Evolutionary conservation across 2,113 vertebrate genomes (phyloP), one percentile per base, ranked within the genome.

Genomic region (Psittacula cyanocephala): DNA sequence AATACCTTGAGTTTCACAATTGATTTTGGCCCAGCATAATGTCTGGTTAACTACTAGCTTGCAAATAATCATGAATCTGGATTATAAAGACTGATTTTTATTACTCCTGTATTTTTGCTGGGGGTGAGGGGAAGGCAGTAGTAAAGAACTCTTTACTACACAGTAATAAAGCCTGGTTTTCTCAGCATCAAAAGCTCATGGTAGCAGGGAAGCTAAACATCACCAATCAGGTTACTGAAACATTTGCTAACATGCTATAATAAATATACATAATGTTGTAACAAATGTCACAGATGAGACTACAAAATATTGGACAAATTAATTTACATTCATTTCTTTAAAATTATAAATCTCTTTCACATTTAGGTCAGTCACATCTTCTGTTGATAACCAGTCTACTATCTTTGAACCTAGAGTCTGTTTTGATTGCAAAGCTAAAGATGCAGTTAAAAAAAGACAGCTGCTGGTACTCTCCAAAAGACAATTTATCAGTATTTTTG

Each of bases 11-110:
- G 39, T 92, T 92, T 97, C 37, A 1, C 50, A 93, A 90, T 55
- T 86, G 52, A 91, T 86, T 96, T 78, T 60, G n/a, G 47, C 60
- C 52, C 88, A 94, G 91, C 53, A 82, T 33, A 75, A 50, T 68
- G 67, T 75, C 79, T 94, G 43, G 20, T 79, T 97, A 89, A 87
- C 78, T 78, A 93, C 10, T 49, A 41, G 33, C 86, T 86, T 64
- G 67, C 53, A 96, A 74, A 78, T 23, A 85, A 76, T 41, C 33
- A 95, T 75, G 37, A 81, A 88, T 35, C 25, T 80, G 53, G 24
- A 65, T 88, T 78, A 75, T 22, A 92, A 76, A 94, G 7, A 67
- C 46, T 75, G 86, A 91, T 37, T 78, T 67, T 80, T 92, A 84
- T 33, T 82, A 17, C 27, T 96, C 83, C 55, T 81, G 33, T 63